phyloP scores from a whole-genome alignment of 2,888 invertebrate species.

The Melanostoma scalare region DNA sequence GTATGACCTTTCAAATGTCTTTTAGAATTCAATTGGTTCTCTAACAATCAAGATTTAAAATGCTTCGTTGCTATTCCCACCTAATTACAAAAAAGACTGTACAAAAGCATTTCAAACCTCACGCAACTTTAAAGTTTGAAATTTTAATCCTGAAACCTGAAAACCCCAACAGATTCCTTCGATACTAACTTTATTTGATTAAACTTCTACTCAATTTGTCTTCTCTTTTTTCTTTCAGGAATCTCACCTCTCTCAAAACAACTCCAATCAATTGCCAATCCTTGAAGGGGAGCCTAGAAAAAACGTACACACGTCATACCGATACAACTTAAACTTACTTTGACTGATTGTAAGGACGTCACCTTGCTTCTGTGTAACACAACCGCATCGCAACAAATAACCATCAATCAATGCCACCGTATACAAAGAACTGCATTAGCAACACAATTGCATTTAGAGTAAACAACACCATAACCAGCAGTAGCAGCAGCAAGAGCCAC shows the following conservation, averaged over 20 bases:
- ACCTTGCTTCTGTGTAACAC: constrained; percentile 44
- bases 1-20: too few species aligned
- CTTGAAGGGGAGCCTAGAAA: constrained; percentile 44
- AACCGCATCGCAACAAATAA: constrained; percentile 65
- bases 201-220: constrained; percentile 5
- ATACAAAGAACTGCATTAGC: constrained; percentile 71
- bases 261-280: constrained; percentile 65
- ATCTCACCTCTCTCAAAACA: constrained; percentile 36
- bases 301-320: constrained; percentile 43
- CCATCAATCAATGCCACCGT: constrained; percentile 74
- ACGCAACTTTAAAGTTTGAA: not conserved
- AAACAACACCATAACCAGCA: constrained; percentile 58
- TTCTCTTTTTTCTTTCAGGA: constrained; percentile 44
- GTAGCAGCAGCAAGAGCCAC: constrained; percentile 24
- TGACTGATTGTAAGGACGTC: constrained; percentile 50
- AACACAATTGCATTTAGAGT: constrained; percentile 73
- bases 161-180: not conserved
- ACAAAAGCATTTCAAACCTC: too few species aligned
- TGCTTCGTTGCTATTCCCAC: too few species aligned
- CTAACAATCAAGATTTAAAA: too few species aligned
- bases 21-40: too few species aligned
- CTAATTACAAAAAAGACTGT: too few species aligned
- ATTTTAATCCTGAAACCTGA: not conserved
- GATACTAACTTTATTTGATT: not conserved
- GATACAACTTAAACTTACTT: constrained; percentile 34